Conservation (phyloP, 2,888 invertebrate genomes). For the Microctonus aethiopoides region DNA sequence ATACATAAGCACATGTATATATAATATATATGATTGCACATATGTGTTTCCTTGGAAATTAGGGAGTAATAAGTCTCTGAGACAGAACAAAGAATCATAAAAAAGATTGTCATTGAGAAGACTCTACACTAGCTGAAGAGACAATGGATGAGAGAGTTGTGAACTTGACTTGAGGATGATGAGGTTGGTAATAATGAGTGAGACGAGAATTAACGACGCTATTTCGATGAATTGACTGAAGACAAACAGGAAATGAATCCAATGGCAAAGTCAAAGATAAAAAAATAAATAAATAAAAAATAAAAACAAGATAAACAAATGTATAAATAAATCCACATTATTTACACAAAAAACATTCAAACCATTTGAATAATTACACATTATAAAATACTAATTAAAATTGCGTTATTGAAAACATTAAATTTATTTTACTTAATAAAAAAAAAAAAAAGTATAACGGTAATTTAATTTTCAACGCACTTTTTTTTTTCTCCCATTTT, state of each 20-base stretch:
- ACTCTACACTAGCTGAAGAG: slow-evolving; percentile 13
- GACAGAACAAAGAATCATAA: slow-evolving; percentile 34
- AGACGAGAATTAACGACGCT: background rate
- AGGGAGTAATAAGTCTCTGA: background rate
- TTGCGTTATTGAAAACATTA: background rate
- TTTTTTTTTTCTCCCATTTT: too few relatives aligned
- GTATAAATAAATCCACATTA: background rate
- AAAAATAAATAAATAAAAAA: background rate
- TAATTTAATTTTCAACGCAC: background rate
- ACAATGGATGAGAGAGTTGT: slow-evolving; percentile 59
- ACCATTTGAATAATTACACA: too few relatives aligned
- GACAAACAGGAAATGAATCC: background rate
- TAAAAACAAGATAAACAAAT: background rate
- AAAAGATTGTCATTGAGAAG: slow-evolving; percentile 43
- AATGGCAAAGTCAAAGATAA: background rate
- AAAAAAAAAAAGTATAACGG: background rate
- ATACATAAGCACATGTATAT: background rate
- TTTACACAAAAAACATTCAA: too few relatives aligned
- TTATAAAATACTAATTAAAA: too few relatives aligned
- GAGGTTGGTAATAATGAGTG: background rate
- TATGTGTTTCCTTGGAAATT: background rate
- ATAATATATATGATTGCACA: background rate
- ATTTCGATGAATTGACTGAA: background rate
- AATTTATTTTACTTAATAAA: background rate
- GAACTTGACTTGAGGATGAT: slow-evolving; percentile 52